Evolutionary conservation across 2,888 invertebrate genomes (phyloP).

Genomic region (Pristionchus exspectatus): DNA sequence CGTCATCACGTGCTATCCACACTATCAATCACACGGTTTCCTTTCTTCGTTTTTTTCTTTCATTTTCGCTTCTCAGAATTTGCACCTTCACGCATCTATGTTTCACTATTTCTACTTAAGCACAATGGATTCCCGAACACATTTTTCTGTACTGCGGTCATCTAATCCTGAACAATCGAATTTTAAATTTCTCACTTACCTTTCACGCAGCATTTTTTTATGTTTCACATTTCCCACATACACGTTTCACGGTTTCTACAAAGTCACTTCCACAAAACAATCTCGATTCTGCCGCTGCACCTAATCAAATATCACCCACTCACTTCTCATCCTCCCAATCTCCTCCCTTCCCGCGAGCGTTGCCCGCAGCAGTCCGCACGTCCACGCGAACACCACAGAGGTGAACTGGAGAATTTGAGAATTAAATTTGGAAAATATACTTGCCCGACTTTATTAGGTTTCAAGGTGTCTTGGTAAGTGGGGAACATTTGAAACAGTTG

Average conservation of each 20-base stretch:
- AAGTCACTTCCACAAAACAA: neutral
- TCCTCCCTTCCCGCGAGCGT: neutral
- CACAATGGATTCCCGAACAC: too few relatives aligned
- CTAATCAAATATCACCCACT: too few relatives aligned
- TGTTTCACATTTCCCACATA: neutral
- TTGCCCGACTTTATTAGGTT: neutral
- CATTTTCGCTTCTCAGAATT: too few relatives aligned
- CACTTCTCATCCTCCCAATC: slow-evolving; percentile 41
- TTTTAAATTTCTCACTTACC: too few relatives aligned
- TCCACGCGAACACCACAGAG: slow-evolving; percentile 53
- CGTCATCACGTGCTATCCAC: too few relatives aligned
- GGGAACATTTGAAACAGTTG: neutral
- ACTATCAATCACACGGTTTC: too few relatives aligned
- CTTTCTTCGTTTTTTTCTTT: too few relatives aligned
- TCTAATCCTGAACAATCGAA: too few relatives aligned
- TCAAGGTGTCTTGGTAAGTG: neutral
- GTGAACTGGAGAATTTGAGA: slow-evolving; percentile 20
- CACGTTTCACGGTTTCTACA: neutral
- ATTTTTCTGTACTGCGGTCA: too few relatives aligned
- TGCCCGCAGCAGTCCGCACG: slow-evolving; percentile 34
- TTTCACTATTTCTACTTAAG: too few relatives aligned
- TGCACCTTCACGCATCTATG: too few relatives aligned
- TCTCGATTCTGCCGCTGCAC: neutral
- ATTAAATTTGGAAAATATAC: neutral
- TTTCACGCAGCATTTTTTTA: too few relatives aligned